A percentile compares a stretch with the other conserved stretches of the same genome.
phyloP scores from a whole-genome alignment of 2,888 invertebrate species.

The Chorisops tibialis region DNA sequence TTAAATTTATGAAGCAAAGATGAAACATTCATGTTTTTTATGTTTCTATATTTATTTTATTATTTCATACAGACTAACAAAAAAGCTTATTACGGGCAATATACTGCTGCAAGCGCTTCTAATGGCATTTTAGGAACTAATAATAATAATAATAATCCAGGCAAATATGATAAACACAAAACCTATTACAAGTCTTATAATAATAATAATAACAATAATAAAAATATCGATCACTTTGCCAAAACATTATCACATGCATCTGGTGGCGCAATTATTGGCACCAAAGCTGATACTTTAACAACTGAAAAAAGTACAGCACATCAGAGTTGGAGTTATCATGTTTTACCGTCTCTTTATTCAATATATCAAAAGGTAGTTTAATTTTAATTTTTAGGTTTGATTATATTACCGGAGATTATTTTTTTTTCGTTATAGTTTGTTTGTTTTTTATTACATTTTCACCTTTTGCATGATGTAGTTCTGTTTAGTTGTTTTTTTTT shows the following conservation, averaged over 20 bases:
- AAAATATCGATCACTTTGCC: constrained; percentile 30
- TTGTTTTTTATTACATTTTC: neutral
- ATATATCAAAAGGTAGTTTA: constrained; percentile 75
- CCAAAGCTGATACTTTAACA: constrained; percentile 33
- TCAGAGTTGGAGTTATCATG: constrained; percentile 79
- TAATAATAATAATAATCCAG: constrained; percentile 44
- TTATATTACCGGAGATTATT: neutral
- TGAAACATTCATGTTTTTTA: too few species aligned
- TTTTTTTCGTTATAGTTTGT: neutral
- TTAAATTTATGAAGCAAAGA: too few species aligned
- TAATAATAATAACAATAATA: constrained; percentile 34
- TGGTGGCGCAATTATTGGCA: constrained; percentile 16
- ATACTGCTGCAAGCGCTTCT: constrained; percentile 50
- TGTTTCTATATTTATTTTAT: constrained; percentile 10
- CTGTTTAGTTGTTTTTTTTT: neutral
- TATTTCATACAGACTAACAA: constrained; percentile 47
- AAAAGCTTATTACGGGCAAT: constrained; percentile 48
- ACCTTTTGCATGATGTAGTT: neutral
- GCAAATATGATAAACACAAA: constrained; percentile 39
- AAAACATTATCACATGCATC: constrained; percentile 38
- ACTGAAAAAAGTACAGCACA: constrained; percentile 51
- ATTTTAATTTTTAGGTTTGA: neutral
- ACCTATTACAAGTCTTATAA: constrained; percentile 23
- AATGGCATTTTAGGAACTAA: constrained; percentile 50
- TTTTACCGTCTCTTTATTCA: constrained; percentile 78